Base-by-base conservation (phyloP, 1,140 invertebrate genomes). In the Hycleus cichorii region DNA sequence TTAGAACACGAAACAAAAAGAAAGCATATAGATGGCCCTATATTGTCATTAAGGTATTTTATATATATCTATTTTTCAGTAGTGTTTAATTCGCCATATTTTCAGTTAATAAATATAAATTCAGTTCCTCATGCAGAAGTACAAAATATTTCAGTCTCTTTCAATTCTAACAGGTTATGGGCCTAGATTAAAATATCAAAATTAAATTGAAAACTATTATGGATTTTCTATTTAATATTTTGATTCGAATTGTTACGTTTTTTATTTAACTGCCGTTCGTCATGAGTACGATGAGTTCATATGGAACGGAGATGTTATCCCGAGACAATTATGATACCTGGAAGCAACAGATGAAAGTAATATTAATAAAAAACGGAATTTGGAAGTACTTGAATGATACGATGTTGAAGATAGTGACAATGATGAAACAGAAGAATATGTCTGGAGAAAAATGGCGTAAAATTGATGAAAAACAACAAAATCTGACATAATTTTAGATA, bases 311-410 rank as follows among this genome's bases (percentile, higher is more conserved):
- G 9, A 43, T 39, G 18, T 43, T 65, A 32, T 27, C 26, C 24
- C 51, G 32, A 27, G 49, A 63, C 1, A 64, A 65, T 55, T 63
- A 57, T 44, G 60, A 63, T 32, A 65, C 65, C 8, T 67, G 60
- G 63, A 54, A 32, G 2, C 61, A 65, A 8, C 64, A 65, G 24
- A 50, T 60, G 0, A 55, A 67, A 43, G 63, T 63, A 0, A 11
- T 64, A 25, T 45, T 67, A 9, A 55, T 60, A 1, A 65, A 62
- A 55, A 63, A 57, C 39, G 62, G 60, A 11, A 8, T 39, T 6
- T 65, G 64, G 64, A 7, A 26, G 25, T 65, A 60, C 46, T 51
- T 67, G 8, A 51, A 25, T 38, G 64, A 59, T 4, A 46, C 24
- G 32, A 58, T 32, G 32, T 32, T 7, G 32, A 4, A 4, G 32